A percentile compares a stretch with the other conserved stretches of the same genome.
phyloP scores from a whole-genome alignment of 1,140 invertebrate genomes.

The Drosophila gunungcola region DNA sequence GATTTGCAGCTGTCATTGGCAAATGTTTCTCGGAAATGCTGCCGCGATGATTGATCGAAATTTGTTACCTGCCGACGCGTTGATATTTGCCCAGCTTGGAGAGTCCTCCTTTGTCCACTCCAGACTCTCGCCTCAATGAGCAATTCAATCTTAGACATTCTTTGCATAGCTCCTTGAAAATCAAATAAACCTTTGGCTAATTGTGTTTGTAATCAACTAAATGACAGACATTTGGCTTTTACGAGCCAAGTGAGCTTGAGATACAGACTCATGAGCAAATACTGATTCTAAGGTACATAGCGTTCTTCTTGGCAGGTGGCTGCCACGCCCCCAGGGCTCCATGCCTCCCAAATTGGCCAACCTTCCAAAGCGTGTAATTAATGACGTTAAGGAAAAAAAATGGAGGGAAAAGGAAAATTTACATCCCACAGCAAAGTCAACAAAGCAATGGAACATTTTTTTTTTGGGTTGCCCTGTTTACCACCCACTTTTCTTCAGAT shows the following conservation, averaged over 20 bases:
- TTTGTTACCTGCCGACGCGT: slow-evolving; percentile 33
- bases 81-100: slow-evolving; percentile 19
- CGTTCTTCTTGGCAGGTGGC: slow-evolving; percentile 15
- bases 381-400: slow-evolving; percentile 44
- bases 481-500: slow-evolving; percentile 9
- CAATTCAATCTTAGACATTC: slow-evolving; percentile 49
- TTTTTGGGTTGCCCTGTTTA: slow-evolving; percentile 11
- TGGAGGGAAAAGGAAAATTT: slow-evolving; percentile 52
- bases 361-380: slow-evolving; percentile 60
- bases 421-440: slow-evolving; percentile 59
- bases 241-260: slow-evolving; percentile 19
- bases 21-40: slow-evolving; percentile 30
- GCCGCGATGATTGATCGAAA: slow-evolving; percentile 37
- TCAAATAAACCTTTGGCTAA: slow-evolving; percentile 80
- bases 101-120: slow-evolving; percentile 22
- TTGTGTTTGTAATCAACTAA: slow-evolving; percentile 83
- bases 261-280: slow-evolving; percentile 48
- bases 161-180: slow-evolving; percentile 66
- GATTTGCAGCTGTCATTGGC: slow-evolving; percentile 20
- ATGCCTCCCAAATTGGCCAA: slow-evolving; percentile 23
- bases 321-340: slow-evolving; percentile 39
- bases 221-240: slow-evolving; percentile 73
- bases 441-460: slow-evolving; percentile 67
- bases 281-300: slow-evolving; percentile 43
- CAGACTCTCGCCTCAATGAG: slow-evolving; percentile 8